These are phyloP conservation scores for Melipona bicolor DNA, from an alignment of 2,888 invertebrate species.

Conservation along the genomic window DNA sequence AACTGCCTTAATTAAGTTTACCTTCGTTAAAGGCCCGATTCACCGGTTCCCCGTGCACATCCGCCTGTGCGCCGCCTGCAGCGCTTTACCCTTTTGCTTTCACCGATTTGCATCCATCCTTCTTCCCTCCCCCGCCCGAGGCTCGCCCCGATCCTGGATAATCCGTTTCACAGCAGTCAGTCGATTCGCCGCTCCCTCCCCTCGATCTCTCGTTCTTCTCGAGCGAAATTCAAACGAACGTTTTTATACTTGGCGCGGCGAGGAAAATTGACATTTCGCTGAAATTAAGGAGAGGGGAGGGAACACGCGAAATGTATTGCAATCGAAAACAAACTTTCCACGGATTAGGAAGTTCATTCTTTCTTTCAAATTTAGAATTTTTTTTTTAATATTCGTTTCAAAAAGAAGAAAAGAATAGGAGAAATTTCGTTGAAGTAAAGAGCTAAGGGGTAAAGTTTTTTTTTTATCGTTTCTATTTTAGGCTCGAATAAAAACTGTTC, in stretches of 20 bases:
- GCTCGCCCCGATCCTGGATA: conserved; percentile 10
- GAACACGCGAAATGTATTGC: too few relatives aligned
- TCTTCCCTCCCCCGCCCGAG: not conserved
- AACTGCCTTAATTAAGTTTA: conserved; percentile 62
- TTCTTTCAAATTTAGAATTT: too few relatives aligned
- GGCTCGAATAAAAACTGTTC: too few relatives aligned
- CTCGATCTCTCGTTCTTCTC: not conserved
- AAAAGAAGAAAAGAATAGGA: too few relatives aligned
- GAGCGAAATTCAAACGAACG: not conserved
- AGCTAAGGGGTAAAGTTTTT: too few relatives aligned
- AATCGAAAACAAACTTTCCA: too few relatives aligned
- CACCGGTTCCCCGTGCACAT: conserved; percentile 49
- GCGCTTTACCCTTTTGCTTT: conserved; percentile 23
- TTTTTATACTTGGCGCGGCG: not conserved
- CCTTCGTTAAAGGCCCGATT: conserved; percentile 62
- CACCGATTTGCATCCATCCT: conserved; percentile 37
- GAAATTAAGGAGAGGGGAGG: too few relatives aligned
- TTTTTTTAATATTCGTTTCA: too few relatives aligned
- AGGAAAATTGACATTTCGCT: not conserved
- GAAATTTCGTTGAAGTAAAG: too few relatives aligned
- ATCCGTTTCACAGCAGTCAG: conserved; percentile 21
- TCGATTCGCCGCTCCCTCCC: not conserved
- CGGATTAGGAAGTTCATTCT: too few relatives aligned
- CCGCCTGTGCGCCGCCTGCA: conserved; percentile 36
- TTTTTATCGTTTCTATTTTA: too few relatives aligned